phyloP scores from a whole-genome alignment of 1,140 invertebrate genomes.

The Ectropis grisescens region DNA sequence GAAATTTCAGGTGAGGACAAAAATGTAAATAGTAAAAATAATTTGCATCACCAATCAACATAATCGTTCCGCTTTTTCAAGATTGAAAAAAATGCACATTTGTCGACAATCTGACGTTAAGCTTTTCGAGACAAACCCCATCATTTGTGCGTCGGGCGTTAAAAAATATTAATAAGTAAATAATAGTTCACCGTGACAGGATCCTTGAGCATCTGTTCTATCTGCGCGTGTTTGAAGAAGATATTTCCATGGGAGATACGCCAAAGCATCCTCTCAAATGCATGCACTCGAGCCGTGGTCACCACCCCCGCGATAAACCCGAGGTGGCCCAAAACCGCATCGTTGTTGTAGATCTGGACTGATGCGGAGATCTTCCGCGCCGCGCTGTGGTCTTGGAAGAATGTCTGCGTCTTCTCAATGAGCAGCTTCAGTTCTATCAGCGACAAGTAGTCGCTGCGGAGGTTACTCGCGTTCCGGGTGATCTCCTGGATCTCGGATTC shows the following conservation, averaged over 20 bases:
- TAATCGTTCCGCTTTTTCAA: too few species aligned
- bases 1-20: too few species aligned
- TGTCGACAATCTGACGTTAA: too few species aligned
- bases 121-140: too few species aligned
- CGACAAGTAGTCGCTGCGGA: conserved; percentile 92
- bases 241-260: conserved; percentile 88
- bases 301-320: conserved; percentile 77
- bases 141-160: too few species aligned
- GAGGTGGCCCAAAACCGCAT: conserved; percentile 78
- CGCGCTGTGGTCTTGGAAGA: conserved; percentile 86
- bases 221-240: conserved; percentile 86
- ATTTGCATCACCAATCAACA: too few species aligned
- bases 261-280: conserved; percentile 89
- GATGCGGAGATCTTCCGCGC: conserved; percentile 72
- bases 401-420: conserved; percentile 89
- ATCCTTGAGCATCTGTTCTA: conserved; percentile 86
- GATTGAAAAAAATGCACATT: too few species aligned
- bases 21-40: too few species aligned
- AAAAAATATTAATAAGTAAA: too few species aligned
- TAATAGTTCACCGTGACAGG: conserved; percentile 86
- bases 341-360: conserved; percentile 80
- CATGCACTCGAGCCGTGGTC: conserved; percentile 77
- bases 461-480: conserved; percentile 89
- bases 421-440: conserved; percentile 91
- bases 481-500: conserved; percentile 91